These are phyloP conservation scores for Sthenelais limicola DNA, from an alignment of 2,888 invertebrate species.

Conservation along the genomic window DNA sequence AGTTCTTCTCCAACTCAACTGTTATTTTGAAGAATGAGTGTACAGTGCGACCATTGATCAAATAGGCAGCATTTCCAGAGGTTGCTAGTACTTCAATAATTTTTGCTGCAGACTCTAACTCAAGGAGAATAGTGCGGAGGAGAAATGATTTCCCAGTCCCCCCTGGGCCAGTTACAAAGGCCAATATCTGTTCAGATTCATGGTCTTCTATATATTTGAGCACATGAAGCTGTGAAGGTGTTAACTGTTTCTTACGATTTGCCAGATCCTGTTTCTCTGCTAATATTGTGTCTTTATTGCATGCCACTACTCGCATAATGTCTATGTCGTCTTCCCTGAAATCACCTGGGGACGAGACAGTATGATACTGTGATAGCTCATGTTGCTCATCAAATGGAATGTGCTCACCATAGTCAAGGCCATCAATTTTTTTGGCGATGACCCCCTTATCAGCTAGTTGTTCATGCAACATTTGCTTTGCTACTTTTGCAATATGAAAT, in stretches of 20 bases:
- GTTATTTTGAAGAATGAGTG: constrained; percentile 15
- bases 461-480: too few species aligned
- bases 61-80: constrained; percentile 19
- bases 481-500: too few species aligned
- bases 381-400: too few species aligned
- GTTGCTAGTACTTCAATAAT: constrained; percentile 27
- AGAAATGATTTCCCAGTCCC: constrained; percentile 27
- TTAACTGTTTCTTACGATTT: neutral
- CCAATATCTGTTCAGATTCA: neutral
- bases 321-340: too few species aligned
- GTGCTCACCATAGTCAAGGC: too few species aligned
- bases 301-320: neutral
- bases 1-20: neutral
- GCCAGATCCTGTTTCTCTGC: constrained; percentile 8
- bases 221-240: neutral
- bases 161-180: constrained; percentile 18
- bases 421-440: too few species aligned
- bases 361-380: too few species aligned
- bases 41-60: constrained; percentile 14
- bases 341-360: too few species aligned
- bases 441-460: too few species aligned
- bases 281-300: neutral
- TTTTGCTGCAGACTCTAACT: neutral
- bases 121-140: constrained; percentile 1
- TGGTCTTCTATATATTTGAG: neutral